A percentile compares a stretch with the other conserved stretches of the same genome.
Conservation (phyloP, 2,113 vertebrate species). For the Poecile atricapillus region DNA sequence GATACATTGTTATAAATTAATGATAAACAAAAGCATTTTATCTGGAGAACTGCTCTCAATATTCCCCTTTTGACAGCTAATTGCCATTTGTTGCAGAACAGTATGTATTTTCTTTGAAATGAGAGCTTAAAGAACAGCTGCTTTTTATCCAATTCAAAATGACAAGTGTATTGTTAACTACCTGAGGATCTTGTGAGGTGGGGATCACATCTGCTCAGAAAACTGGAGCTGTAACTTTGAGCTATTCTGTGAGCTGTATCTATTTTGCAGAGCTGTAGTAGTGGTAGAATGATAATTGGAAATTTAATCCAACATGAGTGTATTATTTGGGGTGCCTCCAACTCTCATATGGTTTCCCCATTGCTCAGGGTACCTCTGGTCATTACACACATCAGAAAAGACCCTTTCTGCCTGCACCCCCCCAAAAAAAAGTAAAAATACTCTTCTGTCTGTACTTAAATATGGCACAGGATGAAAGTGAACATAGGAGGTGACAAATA, state of each 20-base stretch:
- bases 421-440: not conserved
- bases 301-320: not conserved
- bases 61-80: constrained; percentile 42
- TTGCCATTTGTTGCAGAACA: constrained; percentile 31
- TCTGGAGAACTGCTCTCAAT: constrained; percentile 33
- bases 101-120: constrained; percentile 16
- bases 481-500: not conserved
- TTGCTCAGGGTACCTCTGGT: not conserved
- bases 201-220: constrained; percentile 45
- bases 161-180: constrained; percentile 48
- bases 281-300: not conserved
- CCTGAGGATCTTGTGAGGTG: constrained; percentile 18
- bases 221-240: not conserved
- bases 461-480: not conserved
- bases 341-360: fast-evolving
- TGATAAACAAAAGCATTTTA: constrained; percentile 46
- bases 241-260: not conserved
- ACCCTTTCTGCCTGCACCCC: fast-evolving
- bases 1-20: constrained; percentile 46
- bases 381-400: not conserved
- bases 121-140: constrained; percentile 50
- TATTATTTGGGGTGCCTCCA: not conserved
- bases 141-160: constrained; percentile 45
- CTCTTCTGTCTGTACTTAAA: not conserved
- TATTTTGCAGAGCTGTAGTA: not conserved